Evolutionary conservation across 1,140 invertebrate genomes (phyloP), one percentile per base, ranked within the genome.

Genomic region (Lepidurus couesii): DNA sequence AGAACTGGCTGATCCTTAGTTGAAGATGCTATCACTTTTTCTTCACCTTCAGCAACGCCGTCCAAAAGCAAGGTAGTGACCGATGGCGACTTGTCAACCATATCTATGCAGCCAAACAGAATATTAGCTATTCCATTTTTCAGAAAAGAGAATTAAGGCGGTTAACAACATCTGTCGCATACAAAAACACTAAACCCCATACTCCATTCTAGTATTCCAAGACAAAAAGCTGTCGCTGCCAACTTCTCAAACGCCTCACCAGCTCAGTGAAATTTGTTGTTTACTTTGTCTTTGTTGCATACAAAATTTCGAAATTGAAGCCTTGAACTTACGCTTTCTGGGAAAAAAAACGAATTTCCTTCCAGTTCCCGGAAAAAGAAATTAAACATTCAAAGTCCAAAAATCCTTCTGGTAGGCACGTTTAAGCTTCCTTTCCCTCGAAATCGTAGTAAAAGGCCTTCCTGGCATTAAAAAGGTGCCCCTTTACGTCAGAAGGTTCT

Each of bases 1-100:
- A 75, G n/a, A 13, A 73, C 34, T 4, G 42, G 21, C 7, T 34
- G 53, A n/a, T 16, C 42, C 21, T 78, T 73, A n/a, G 9, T 11
- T 16, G 77, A 73, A 1, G 77, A 26, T 8, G 77, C 43, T 10
- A 53, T 42, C 13, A 78, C 77, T 7, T 47, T 75, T 74, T 45
- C 74, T 44, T 74, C 43, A 75, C 75, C 73, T 13, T 79, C 78
- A 10, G 24, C 43, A 10, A 44, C 0, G 53, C 21, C 53, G 8
- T 65, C 53, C 8, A 13, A 65, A 65, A 65, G 53, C 53, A 65
- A 65, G 4, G 53, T n/a, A 65, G 53, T 65, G 21, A 65, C 53
- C 16, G 53, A 65, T 1, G 53, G 21, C 53, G 53, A 65, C 53
- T 65, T 65, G n/a, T 65, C 53, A 65, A 65, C 53, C 53, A 65